These are phyloP conservation scores for Leuciscus idus DNA, from an alignment of 2,113 vertebrate species.

Conservation along the genomic window DNA sequence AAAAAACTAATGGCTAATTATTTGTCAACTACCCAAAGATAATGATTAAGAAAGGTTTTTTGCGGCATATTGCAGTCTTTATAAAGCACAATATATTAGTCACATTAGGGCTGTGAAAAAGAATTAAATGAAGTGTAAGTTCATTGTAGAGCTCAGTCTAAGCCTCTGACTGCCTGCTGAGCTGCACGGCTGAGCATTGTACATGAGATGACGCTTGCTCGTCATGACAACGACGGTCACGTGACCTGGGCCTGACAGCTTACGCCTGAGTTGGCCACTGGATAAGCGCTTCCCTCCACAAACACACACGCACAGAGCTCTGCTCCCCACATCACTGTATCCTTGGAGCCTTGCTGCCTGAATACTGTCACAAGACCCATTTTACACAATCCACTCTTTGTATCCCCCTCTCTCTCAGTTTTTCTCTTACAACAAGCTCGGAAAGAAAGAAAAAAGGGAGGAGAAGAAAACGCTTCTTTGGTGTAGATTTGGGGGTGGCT, in stretches of 20 bases:
- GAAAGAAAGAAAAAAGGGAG: conserved; percentile 22
- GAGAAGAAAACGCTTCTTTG: conserved; percentile 51
- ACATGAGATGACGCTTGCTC: conserved; percentile 50
- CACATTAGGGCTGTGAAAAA: not conserved
- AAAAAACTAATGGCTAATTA: not conserved
- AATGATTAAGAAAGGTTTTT: not conserved
- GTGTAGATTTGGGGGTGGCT: conserved; percentile 41
- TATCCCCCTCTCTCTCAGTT: conserved; percentile 52
- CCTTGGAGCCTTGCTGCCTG: conserved; percentile 54
- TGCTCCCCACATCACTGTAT: conserved; percentile 39
- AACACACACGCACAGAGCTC: conserved; percentile 11
- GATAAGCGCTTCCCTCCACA: conserved; percentile 42
- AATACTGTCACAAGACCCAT: conserved; percentile 77
- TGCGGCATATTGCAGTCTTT: not conserved
- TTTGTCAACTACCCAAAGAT: not conserved
- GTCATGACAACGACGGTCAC: conserved; percentile 62
- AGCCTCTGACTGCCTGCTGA: conserved; percentile 33
- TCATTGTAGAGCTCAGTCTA: not conserved
- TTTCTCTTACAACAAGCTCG: conserved; percentile 18
- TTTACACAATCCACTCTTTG: conserved; percentile 75
- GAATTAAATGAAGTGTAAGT: not conserved
- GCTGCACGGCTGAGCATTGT: conserved; percentile 28
- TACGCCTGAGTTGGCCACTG: conserved; percentile 53
- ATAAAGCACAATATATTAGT: not conserved
- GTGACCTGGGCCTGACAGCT: conserved; percentile 59